These are phyloP conservation scores for Calliopsis andreniformis DNA, from an alignment of 1,140 invertebrate genomes.

Conservation along the genomic window DNA sequence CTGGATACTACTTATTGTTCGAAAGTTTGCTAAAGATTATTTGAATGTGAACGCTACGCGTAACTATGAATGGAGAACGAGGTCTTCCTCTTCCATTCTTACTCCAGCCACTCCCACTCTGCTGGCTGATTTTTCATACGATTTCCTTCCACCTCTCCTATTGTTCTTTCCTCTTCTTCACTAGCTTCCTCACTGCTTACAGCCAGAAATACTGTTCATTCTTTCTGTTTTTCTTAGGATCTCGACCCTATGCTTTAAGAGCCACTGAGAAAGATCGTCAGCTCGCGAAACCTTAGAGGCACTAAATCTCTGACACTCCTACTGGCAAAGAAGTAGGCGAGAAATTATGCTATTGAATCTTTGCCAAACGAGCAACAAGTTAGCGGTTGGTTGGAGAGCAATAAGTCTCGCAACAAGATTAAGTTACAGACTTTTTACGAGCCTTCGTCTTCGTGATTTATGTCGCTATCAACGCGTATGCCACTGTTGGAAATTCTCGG, in stretches of 20 bases:
- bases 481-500: too few relatives aligned
- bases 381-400: neutral
- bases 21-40: too few relatives aligned
- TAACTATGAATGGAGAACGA: constrained; percentile 9
- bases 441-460: neutral
- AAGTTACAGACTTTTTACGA: neutral
- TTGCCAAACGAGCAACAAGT: constrained; percentile 37
- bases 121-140: neutral
- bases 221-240: too few relatives aligned
- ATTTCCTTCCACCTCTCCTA: neutral
- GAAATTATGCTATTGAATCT: neutral
- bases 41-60: neutral
- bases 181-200: too few relatives aligned
- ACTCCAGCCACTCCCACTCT: constrained; percentile 7
- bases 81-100: constrained; percentile 11
- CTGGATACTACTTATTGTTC: too few relatives aligned
- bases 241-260: too few relatives aligned
- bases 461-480: too few relatives aligned
- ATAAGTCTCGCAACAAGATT: constrained; percentile 23
- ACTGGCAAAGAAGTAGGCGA: neutral
- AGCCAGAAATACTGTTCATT: too few relatives aligned
- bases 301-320: neutral
- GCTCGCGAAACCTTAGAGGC: neutral
- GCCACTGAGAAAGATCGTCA: too few relatives aligned
- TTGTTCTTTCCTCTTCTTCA: neutral